These are phyloP conservation scores for Prolemur simus DNA, from an alignment of 2,113 vertebrate genomes.

Conservation along the genomic window DNA sequence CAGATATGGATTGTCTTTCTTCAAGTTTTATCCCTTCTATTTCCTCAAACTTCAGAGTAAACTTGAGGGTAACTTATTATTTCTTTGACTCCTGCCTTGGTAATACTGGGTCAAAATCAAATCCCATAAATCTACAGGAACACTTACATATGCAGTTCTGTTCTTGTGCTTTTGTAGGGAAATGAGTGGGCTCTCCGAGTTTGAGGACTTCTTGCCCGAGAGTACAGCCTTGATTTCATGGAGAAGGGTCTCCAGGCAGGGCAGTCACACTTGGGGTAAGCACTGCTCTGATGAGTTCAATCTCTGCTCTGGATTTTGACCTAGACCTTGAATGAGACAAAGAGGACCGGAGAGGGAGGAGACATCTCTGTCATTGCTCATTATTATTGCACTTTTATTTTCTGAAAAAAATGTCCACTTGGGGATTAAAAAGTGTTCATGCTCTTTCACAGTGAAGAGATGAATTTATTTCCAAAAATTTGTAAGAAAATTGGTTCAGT, in stretches of 20 bases:
- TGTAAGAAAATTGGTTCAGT: conserved; percentile 47
- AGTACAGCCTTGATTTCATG: fast-evolving
- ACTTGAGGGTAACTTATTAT: neutral
- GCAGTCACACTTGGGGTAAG: neutral
- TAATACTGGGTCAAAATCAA: conserved; percentile 2
- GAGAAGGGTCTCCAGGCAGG: neutral
- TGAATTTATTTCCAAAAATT: conserved; percentile 55
- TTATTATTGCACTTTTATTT: neutral
- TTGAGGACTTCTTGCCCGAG: neutral
- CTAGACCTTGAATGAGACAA: neutral
- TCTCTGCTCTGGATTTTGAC: neutral
- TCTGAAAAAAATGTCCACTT: neutral
- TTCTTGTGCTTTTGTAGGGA: neutral
- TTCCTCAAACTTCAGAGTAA: neutral
- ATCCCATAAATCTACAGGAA: neutral
- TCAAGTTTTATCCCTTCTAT: neutral
- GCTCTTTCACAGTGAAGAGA: conserved; percentile 34
- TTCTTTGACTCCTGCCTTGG: neutral
- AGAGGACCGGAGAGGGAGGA: neutral
- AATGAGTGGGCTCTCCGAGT: neutral
- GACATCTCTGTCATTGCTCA: neutral
- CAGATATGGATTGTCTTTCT: neutral
- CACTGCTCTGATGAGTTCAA: neutral
- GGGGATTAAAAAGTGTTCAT: conserved; percentile 30
- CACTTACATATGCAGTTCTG: neutral